Evolutionary conservation across 1,140 invertebrate species (phyloP), one percentile per base, ranked within the genome.

Genomic region (Limonius californicus): DNA sequence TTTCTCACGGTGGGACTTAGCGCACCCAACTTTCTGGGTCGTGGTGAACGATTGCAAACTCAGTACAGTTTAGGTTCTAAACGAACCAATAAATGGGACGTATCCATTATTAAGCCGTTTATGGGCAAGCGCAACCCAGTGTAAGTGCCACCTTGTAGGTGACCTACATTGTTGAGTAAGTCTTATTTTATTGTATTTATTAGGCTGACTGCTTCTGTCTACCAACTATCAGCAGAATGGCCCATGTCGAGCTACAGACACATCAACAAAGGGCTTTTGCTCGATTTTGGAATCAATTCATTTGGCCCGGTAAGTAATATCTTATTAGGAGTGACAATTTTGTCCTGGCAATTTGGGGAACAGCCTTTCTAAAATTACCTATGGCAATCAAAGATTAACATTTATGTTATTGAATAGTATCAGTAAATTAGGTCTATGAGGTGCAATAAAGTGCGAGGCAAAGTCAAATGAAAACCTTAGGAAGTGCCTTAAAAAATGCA

Each of bases 211-310:
- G 74, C 82, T 15, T 84, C 84, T 43, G 67, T 91, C 19, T 92
- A 88, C 75, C 88, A 89, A 73, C 82, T 86, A 57, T 83, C 82
- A 53, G 83, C 83, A 56, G 89, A 94, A 69, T 90, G 85, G 74
- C 85, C 89, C 1, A 88, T 86, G 83, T 94, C 91, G 23, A 90
- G 91, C 2, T 95, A 89, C 74, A 87, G 82, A 55, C 76, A 86
- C 63, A 76, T 83, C 30, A 84, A 88, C 56, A 81, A 83, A 54
- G 88, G 88, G 0, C 39, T 87, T 35, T 71, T 88, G 14, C 68
- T 90, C 3, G 87, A 90, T 68, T 67, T 89, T 6, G 84, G 81
- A 20, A 82, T 89, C 56, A 82, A 83, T 68, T 84, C 83, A n/a
- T 80, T 75, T 14, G 75, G 78, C 9, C 3, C 23, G 9, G 23